phyloP scores from a whole-genome alignment of 64 coral and sea anemone species.

The Porites lutea region DNA sequence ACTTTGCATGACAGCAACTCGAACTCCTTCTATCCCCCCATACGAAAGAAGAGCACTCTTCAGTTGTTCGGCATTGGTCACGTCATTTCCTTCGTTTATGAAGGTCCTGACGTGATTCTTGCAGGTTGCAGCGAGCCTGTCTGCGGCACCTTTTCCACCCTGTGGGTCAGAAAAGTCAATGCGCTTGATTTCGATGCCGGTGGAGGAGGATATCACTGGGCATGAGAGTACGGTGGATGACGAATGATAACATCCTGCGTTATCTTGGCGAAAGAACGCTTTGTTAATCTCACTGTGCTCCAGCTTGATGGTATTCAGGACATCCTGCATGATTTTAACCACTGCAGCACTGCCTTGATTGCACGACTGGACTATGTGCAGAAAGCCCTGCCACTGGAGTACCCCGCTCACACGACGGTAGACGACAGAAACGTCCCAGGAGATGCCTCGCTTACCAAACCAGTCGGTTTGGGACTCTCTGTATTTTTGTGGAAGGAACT shows the following conservation, averaged over 20 bases:
- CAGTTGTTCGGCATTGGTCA: not conserved
- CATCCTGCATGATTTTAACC: too few relatives aligned
- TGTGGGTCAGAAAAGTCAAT: conserved; percentile 53
- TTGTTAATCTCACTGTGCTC: conserved; percentile 24
- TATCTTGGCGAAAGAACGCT: conserved; percentile 46
- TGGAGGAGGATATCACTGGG: not conserved
- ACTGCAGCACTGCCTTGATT: too few relatives aligned
- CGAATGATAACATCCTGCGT: conserved; percentile 58
- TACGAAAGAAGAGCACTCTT: conserved; percentile 36
- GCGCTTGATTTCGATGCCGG: conserved; percentile 15
- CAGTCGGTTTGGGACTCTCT: too few relatives aligned
- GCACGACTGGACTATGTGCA: too few relatives aligned
- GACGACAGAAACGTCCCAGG: too few relatives aligned
- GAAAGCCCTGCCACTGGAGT: too few relatives aligned
- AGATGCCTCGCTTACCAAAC: too few relatives aligned
- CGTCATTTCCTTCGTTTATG: conserved; percentile 57
- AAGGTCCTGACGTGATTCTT: conserved; percentile 44
- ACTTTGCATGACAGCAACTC: conserved; percentile 1
- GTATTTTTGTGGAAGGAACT: too few relatives aligned
- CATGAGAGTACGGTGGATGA: conserved; percentile 24
- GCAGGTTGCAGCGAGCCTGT: conserved; percentile 27
- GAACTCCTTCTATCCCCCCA: conserved; percentile 21
- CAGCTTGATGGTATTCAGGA: too few relatives aligned
- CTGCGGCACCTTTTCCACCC: conserved; percentile 43
- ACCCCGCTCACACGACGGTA: too few relatives aligned